A percentile compares a stretch with the other conserved stretches of the same genome.
phyloP scores from a whole-genome alignment of 2,888 invertebrate species.

The Mythimna ferrago region DNA sequence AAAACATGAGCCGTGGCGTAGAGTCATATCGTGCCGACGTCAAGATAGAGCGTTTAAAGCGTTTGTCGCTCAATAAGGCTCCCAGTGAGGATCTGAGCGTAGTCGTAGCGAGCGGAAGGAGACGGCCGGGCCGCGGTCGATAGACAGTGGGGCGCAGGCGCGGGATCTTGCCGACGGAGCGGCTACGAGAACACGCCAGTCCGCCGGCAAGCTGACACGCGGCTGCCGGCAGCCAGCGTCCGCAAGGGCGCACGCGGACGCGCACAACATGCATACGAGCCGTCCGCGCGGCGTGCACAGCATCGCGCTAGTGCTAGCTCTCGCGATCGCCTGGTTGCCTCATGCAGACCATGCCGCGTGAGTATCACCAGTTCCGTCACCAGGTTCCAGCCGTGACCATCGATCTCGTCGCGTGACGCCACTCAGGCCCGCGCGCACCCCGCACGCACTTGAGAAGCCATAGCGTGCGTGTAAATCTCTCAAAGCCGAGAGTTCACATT shows the following conservation, averaged over 20 bases:
- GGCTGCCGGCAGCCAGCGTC: slow-evolving; percentile 84
- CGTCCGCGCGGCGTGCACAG: slow-evolving; percentile 84
- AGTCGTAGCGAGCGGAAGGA: slow-evolving; percentile 76
- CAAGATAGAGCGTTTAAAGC: slow-evolving; percentile 75
- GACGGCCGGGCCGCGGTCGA: slow-evolving; percentile 82
- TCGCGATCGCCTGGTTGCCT: slow-evolving; percentile 83
- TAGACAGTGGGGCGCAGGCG: slow-evolving; percentile 82
- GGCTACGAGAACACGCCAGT: slow-evolving; percentile 77
- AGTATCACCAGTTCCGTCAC: slow-evolving; percentile 71
- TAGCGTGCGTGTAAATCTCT: slow-evolving; percentile 76
- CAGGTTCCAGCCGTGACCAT: slow-evolving; percentile 45
- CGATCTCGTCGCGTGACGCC: slow-evolving; percentile 59
- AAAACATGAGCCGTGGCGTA: slow-evolving; percentile 73
- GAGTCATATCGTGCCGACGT: slow-evolving; percentile 68
- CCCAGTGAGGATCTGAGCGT: slow-evolving; percentile 78
- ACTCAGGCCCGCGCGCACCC: slow-evolving; percentile 55
- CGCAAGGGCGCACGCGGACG: slow-evolving; percentile 76
- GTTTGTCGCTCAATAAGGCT: slow-evolving; percentile 82
- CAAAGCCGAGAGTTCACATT: slow-evolving; percentile 69
- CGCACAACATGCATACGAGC: slow-evolving; percentile 81
- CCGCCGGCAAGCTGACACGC: slow-evolving; percentile 83
- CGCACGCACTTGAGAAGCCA: slow-evolving; percentile 73
- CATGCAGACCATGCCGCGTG: slow-evolving; percentile 84
- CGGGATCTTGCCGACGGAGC: slow-evolving; percentile 73
- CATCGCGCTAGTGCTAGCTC: slow-evolving; percentile 82